These are phyloP conservation scores for Pseudochirops cupreus DNA, from an alignment of 2,797 vertebrate species.

Conservation along the genomic window DNA sequence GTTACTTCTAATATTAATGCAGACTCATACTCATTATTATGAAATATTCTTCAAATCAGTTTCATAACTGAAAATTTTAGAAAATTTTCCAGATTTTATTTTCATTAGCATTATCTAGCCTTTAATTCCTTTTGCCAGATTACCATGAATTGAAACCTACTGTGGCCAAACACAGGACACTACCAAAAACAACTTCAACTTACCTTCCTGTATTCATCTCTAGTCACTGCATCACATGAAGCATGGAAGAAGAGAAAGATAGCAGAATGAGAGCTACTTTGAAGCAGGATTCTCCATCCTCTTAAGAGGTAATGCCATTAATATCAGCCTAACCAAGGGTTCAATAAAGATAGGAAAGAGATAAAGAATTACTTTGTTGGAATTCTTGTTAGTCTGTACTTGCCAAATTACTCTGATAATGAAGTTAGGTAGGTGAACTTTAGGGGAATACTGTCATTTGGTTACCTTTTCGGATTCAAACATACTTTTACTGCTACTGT, in stretches of 20 bases:
- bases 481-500: not conserved
- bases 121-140: not conserved
- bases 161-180: not conserved
- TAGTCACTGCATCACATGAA: conserved; percentile 8
- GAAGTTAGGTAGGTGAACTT: not conserved
- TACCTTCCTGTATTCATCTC: conserved; percentile 27
- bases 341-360: not conserved
- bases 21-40: not conserved
- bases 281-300: not conserved
- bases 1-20: not conserved
- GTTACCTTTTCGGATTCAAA: not conserved
- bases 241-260: conserved; percentile 11
- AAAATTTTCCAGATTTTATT: not conserved
- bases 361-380: not conserved
- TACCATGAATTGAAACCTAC: not conserved
- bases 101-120: not conserved
- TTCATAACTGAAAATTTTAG: not conserved
- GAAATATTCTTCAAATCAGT: not conserved
- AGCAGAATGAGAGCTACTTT: not conserved
- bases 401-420: not conserved
- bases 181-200: not conserved
- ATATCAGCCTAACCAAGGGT: not conserved
- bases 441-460: not conserved
- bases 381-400: not conserved
- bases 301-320: not conserved